phyloP scores from a whole-genome alignment of 2,888 invertebrate genomes.

The Cheilosia grossa region DNA sequence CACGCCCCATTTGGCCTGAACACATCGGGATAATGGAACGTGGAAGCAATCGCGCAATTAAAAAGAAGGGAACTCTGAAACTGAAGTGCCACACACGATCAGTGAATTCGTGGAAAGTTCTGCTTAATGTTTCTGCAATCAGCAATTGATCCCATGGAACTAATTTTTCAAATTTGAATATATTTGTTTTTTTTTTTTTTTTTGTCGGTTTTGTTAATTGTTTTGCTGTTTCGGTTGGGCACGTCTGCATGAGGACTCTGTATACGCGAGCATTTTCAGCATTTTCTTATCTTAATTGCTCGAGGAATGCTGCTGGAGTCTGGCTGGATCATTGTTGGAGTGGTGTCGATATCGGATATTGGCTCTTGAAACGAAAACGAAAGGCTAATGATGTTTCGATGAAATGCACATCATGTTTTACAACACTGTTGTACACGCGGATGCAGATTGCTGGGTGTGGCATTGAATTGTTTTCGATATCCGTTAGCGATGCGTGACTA shows the following conservation, averaged over 20 bases:
- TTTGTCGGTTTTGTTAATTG: neutral
- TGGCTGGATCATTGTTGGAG: conserved; percentile 4
- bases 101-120: conserved; percentile 54
- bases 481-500: too few relatives aligned
- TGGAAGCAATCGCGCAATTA: conserved; percentile 1
- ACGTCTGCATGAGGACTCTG: neutral
- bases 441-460: neutral
- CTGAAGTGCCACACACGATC: conserved; percentile 63
- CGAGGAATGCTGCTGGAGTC: conserved; percentile 32
- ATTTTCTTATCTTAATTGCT: conserved; percentile 61
- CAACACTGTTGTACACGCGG: neutral
- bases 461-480: neutral
- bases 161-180: conserved; percentile 55
- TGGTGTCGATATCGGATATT: conserved; percentile 15
- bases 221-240: neutral
- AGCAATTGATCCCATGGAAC: conserved; percentile 71
- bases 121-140: conserved; percentile 67
- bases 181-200: conserved; percentile 20
- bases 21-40: conserved; percentile 20
- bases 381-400: neutral
- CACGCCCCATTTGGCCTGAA: conserved; percentile 52
- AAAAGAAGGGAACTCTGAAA: neutral
- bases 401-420: conserved; percentile 9
- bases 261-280: conserved; percentile 17
- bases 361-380: conserved; percentile 12